phyloP scores from a whole-genome alignment of 2,113 vertebrate species.

The Plecturocebus donacophilus region DNA sequence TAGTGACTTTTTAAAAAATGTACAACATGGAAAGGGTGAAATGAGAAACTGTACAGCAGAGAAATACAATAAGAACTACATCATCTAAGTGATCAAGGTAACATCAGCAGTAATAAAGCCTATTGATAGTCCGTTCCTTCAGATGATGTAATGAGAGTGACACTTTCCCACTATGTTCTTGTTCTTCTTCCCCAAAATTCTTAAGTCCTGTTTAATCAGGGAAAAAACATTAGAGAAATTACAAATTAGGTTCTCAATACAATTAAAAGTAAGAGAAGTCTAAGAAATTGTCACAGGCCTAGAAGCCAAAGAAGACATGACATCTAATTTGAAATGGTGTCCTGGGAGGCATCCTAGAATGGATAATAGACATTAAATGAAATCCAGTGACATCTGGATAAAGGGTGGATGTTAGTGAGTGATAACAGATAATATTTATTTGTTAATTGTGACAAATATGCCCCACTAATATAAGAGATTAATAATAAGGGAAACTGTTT shows the following conservation, averaged over 20 bases:
- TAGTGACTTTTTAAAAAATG: not conserved
- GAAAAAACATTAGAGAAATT: not conserved
- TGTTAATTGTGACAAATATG: not conserved
- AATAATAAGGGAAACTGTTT: not conserved
- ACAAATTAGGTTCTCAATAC: not conserved
- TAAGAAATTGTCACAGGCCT: not conserved
- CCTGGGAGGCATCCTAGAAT: not conserved
- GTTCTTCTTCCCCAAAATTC: not conserved
- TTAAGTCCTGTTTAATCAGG: not conserved
- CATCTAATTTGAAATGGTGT: not conserved
- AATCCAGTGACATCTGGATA: not conserved
- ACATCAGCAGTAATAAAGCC: not conserved
- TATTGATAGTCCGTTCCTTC: not conserved
- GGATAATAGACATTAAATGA: not conserved
- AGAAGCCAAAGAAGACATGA: not conserved
- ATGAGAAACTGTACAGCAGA: not conserved
- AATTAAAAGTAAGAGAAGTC: not conserved
- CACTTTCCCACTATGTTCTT: not conserved
- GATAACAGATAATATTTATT: not conserved
- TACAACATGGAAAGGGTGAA: not conserved
- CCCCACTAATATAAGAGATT: not conserved
- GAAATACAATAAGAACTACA: not conserved
- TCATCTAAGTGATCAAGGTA: not conserved
- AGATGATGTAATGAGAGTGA: not conserved
- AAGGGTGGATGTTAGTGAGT: not conserved